phyloP scores from a whole-genome alignment of 2,888 invertebrate species.

The Drosophila barbarae region DNA sequence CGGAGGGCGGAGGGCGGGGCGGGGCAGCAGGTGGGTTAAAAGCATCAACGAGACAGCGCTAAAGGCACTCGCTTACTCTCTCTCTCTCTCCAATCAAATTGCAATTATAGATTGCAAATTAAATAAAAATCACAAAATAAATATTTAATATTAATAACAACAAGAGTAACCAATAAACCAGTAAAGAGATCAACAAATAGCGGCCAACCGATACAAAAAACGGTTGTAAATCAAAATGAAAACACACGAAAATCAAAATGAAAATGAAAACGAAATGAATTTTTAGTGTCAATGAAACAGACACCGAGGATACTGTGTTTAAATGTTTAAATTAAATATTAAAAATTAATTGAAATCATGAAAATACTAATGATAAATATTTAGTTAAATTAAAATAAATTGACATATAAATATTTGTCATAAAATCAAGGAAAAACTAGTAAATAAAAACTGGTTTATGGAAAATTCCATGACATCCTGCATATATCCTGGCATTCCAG shows the following conservation, averaged over 20 bases:
- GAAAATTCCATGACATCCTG: slow-evolving; percentile 27
- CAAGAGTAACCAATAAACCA: slow-evolving; percentile 2
- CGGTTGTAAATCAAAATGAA: slow-evolving; percentile 28
- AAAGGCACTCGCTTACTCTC: slow-evolving; percentile 11
- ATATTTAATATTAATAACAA: slow-evolving; percentile 67
- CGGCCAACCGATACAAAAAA: slow-evolving; percentile 28
- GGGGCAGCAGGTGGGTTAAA: slow-evolving; percentile 1
- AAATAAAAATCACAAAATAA: slow-evolving; percentile 71
- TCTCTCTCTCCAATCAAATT: slow-evolving; percentile 53
- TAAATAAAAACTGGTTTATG: not conserved
- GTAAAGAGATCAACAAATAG: slow-evolving; percentile 26
- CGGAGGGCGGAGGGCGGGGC: not conserved
- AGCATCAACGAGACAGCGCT: not conserved
- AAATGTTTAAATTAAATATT: not conserved
- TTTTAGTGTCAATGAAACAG: not conserved
- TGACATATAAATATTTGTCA: not conserved
- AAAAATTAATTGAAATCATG: not conserved
- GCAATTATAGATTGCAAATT: slow-evolving; percentile 70
- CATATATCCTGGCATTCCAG: slow-evolving; percentile 3
- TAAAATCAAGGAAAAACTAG: slow-evolving; percentile 14
- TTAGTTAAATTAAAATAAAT: not conserved
- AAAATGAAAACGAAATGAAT: slow-evolving; percentile 24
- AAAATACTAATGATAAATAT: not conserved
- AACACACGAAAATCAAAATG: slow-evolving; percentile 23
- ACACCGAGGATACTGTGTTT: not conserved